Evolutionary conservation across 1,140 invertebrate species (phyloP).

Genomic region (Stegodyphus mimosarum): DNA sequence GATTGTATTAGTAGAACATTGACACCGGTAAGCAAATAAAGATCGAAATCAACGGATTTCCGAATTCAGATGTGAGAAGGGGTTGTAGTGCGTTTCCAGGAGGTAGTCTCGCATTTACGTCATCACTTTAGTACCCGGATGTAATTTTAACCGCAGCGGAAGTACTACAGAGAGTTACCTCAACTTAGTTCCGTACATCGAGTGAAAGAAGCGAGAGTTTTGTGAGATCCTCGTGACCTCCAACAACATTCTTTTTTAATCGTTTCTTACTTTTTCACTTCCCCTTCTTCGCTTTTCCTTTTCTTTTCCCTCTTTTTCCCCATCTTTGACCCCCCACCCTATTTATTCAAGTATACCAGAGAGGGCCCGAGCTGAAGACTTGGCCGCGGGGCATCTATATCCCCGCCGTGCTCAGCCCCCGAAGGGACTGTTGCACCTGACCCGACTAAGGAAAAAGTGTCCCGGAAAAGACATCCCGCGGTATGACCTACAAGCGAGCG

Average conservation of each 20-base stretch:
- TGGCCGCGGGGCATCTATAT: neutral
- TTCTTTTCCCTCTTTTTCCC: neutral
- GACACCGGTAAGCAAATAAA: too few species aligned
- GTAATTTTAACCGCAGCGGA: slow-evolving; percentile 31
- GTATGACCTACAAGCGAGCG: slow-evolving; percentile 21
- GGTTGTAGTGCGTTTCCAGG: too few species aligned
- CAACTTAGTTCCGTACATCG: neutral
- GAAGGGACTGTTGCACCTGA: slow-evolving; percentile 22
- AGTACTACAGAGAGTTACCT: slow-evolving; percentile 14
- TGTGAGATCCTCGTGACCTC: slow-evolving; percentile 47
- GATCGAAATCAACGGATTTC: too few species aligned
- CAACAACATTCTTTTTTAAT: slow-evolving; percentile 14
- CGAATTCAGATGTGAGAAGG: too few species aligned
- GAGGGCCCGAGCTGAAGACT: too few species aligned
- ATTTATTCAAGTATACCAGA: slow-evolving; percentile 1
- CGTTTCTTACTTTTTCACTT: neutral
- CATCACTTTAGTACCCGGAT: slow-evolving; percentile 13
- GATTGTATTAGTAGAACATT: too few species aligned
- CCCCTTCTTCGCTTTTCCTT: neutral
- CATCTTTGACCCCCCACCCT: neutral
- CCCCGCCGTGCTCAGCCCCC: neutral
- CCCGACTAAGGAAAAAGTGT: slow-evolving; percentile 13
- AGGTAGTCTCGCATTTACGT: too few species aligned
- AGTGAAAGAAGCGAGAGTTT: slow-evolving; percentile 7
- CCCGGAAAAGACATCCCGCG: slow-evolving; percentile 7